These are phyloP conservation scores for Xenopus tropicalis DNA, from an alignment of 2,113 vertebrate genomes.

Conservation along the genomic window DNA sequence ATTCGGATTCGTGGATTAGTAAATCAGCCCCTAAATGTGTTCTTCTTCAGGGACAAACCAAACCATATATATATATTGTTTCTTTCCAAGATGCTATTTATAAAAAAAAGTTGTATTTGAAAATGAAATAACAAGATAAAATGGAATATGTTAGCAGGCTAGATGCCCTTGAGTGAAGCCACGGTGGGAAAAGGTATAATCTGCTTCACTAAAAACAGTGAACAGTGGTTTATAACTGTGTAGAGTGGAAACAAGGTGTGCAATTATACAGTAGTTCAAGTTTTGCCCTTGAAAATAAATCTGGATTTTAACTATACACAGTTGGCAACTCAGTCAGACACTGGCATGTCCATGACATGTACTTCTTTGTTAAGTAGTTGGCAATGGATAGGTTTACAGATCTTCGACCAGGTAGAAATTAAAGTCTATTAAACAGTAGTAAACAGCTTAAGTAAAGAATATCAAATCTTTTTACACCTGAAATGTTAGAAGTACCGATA, in stretches of 20 bases:
- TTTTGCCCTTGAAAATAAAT: constrained; percentile 26
- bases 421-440: no score
- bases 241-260: constrained; percentile 34
- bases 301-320: constrained; percentile 21
- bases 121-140: background rate
- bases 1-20: no score
- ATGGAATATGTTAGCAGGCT: constrained; percentile 21
- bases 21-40: no score
- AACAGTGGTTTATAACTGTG: background rate
- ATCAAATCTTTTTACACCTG: no score
- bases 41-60: no score
- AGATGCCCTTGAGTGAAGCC: constrained; percentile 25
- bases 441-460: no score
- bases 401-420: constrained; percentile 30
- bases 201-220: constrained; percentile 31
- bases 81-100: no score
- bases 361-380: constrained; percentile 27
- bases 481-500: no score
- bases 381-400: constrained; percentile 15
- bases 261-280: constrained; percentile 19
- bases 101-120: no score
- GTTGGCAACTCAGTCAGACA: constrained; percentile 32
- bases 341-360: constrained; percentile 37
- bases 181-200: constrained; percentile 11
- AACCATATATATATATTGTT: no score